Evolutionary conservation across 2,888 invertebrate species (phyloP), one percentile per base, ranked within the genome.

Genomic region (Deladenus siricidicola): DNA sequence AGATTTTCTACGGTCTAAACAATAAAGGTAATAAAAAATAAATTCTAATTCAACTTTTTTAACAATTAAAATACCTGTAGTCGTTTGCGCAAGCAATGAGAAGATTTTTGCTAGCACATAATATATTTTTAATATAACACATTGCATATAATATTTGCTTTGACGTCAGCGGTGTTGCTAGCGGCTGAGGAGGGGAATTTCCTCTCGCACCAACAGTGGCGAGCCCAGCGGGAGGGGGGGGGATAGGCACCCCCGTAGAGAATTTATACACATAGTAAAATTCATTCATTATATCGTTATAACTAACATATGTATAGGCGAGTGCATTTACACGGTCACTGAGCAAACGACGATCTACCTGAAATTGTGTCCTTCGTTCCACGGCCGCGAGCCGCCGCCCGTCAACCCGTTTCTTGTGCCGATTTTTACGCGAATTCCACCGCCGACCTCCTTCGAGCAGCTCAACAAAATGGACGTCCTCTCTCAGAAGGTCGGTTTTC

Each of bases 401-500:
- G 68, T 75, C 29, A 67, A 63, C 28, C 64, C 60, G 19, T 70
- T 71, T 56, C 68, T 72, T 69, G 76, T 77, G 39, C 76, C 77
- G 1, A 71, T 77, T 60, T 70, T 77, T 51, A 58, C 63, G 17
- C 57, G 69, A n/a, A 34, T 50, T 10, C 69, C 71, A 3, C 65
- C 66, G 17, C 65, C 72, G 8, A 64, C 54, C 29, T 42, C 60
- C 17, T 21, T 30, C n/a, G 63, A 10, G 24, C 69, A 69, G 1
- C 64, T 76, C 26, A 64, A 67, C 51, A 72, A 73, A 52, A 73
- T 78, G 73, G 78, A 78, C 62, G 73, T 78, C 4, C 65, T 78
- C 17, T 75, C 75, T 6, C 75, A 78, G 50, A 78, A 75, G 56
- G 72, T 75, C 14, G 17, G 43, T 17, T 26, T 29, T 28, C 42